These are phyloP conservation scores for Echeneis naucrates DNA, from an alignment of 2,797 vertebrate genomes.

Conservation along the genomic window DNA sequence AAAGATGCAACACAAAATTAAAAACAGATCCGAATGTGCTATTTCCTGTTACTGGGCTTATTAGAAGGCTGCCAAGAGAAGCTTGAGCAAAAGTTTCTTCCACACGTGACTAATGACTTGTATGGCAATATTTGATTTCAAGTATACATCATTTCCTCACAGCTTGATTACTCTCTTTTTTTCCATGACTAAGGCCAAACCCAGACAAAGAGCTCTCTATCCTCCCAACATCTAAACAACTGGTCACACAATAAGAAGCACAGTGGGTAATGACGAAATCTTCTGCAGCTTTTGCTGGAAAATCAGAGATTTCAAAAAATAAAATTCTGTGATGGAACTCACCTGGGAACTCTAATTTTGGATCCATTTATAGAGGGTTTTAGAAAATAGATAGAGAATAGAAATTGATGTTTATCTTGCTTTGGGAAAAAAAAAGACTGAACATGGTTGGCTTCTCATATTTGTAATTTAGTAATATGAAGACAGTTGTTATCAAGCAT, in stretches of 20 bases:
- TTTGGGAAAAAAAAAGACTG: constrained; percentile 10
- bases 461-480: constrained; percentile 57
- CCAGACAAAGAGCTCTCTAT: constrained; percentile 67
- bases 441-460: constrained; percentile 8
- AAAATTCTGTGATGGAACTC: neutral
- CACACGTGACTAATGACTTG: constrained; percentile 28
- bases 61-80: constrained; percentile 29
- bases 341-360: neutral
- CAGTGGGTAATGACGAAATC: constrained; percentile 12
- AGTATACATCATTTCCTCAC: constrained; percentile 43
- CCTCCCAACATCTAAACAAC: constrained; percentile 55
- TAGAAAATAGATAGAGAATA: too few species aligned
- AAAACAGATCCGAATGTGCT: constrained; percentile 24
- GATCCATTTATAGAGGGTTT: constrained; percentile 4
- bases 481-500: constrained; percentile 31
- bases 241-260: constrained; percentile 30
- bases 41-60: constrained; percentile 4
- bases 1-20: neutral
- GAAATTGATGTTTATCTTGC: constrained; percentile 3
- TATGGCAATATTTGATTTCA: constrained; percentile 50
- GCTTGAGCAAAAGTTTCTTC: constrained; percentile 31
- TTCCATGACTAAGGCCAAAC: constrained; percentile 62
- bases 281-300: constrained; percentile 36
- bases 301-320: constrained; percentile 9
- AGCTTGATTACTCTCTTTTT: constrained; percentile 48